Evolutionary conservation across 2,888 invertebrate species (phyloP).

Genomic region (Sesia apiformis): DNA sequence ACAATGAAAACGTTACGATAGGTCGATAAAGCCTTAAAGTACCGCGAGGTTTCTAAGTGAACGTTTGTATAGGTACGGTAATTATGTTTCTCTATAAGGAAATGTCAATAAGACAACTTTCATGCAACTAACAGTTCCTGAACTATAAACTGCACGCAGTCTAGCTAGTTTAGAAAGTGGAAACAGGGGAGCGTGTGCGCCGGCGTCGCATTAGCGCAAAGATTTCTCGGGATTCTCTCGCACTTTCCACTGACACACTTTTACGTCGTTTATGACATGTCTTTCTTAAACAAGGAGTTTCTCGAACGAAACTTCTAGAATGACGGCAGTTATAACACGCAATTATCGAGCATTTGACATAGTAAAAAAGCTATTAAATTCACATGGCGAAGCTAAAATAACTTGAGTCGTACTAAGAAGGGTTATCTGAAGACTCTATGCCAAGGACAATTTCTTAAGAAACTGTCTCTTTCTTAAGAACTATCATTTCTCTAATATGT

Average conservation of each 20-base stretch:
- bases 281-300: background rate
- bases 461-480: too few relatives aligned
- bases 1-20: too few relatives aligned
- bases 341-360: background rate
- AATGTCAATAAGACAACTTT: conserved; percentile 60
- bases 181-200: conserved; percentile 47
- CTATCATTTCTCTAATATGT: too few relatives aligned
- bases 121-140: conserved; percentile 58
- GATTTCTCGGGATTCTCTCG: conserved; percentile 72
- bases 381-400: too few relatives aligned
- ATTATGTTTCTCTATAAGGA: conserved; percentile 28
- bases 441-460: too few relatives aligned
- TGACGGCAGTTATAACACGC: background rate
- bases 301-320: background rate
- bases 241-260: conserved; percentile 72
- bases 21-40: background rate
- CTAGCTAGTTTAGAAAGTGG: conserved; percentile 70
- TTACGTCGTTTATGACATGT: conserved; percentile 11
- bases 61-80: background rate
- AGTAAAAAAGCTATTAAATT: too few relatives aligned
- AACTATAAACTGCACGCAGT: conserved; percentile 51
- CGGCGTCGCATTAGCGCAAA: conserved; percentile 49
- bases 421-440: too few relatives aligned
- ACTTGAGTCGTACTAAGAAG: too few relatives aligned
- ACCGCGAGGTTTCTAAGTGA: background rate